phyloP scores from a whole-genome alignment of 2,888 invertebrate species.

The Dendrolimus pini region DNA sequence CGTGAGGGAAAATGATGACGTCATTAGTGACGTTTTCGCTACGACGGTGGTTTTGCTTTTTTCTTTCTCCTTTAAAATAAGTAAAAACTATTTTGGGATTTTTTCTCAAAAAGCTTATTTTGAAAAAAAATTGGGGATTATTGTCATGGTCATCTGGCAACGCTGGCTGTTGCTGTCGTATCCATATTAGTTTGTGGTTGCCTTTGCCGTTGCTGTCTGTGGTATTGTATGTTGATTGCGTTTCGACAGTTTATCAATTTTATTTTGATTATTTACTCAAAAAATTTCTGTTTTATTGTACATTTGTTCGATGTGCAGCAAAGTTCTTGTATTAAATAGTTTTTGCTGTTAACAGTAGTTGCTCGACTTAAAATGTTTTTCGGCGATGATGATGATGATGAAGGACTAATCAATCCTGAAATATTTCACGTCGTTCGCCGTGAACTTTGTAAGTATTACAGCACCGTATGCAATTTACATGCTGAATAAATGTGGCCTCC shows the following conservation, averaged over 20 bases:
- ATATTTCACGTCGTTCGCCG: constrained; percentile 51
- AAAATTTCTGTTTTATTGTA: constrained; percentile 43
- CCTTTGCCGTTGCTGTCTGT: not conserved
- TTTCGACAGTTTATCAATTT: constrained; percentile 42
- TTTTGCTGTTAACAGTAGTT: constrained; percentile 15
- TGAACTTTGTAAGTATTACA: constrained; percentile 47
- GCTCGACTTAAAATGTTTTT: constrained; percentile 48
- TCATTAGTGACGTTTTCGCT: too few species aligned
- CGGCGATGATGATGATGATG: constrained; percentile 42
- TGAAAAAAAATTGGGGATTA: too few species aligned
- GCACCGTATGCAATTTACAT: constrained; percentile 4
- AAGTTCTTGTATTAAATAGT: constrained; percentile 19
- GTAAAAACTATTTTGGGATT: too few species aligned
- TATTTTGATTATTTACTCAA: constrained; percentile 47
- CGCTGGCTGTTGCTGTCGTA: too few species aligned
- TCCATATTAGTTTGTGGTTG: too few species aligned
- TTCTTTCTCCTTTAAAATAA: too few species aligned
- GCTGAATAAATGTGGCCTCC: not conserved
- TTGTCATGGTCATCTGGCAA: too few species aligned
- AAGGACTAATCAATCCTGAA: constrained; percentile 47
- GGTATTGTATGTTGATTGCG: constrained; percentile 58
- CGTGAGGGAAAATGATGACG: too few species aligned
- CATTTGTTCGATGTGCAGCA: not conserved
- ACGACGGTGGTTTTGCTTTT: too few species aligned
- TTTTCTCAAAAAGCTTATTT: too few species aligned